Base-by-base conservation (phyloP, 1,140 invertebrate genomes). In the Scaptomyza pallida region DNA sequence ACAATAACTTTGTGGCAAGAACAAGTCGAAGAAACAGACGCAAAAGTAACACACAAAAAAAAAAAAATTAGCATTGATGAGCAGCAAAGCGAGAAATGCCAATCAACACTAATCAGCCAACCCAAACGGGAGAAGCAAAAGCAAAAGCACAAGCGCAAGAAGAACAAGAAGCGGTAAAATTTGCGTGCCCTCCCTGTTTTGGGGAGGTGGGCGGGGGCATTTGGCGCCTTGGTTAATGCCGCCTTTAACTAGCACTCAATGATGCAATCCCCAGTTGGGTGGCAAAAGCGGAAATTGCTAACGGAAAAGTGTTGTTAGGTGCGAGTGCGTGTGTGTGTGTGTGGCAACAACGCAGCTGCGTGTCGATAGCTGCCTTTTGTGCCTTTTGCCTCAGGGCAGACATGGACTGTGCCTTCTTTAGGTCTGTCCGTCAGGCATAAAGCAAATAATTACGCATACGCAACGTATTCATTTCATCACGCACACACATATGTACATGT, bases 41-140 rank as follows among this genome's bases (percentile, higher is more conserved):
- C 12, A n/a, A 8, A 45, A 21, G n/a, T 57, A 62, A 48, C 47
- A 50, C 56, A 56, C 62, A 82, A 86, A 81, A 88, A 86, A 65
- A 82, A 86, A 81, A 88, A 86, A 88, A 86, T 86, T 89, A 89
- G 85, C 85, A 89, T 89, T 89, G 86, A 89, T 89, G 86, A 89
- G 85, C 81, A 86, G 71, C 82, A 81, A 88, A 78, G 86, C 80
- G 81, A 89, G 70, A 89, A 89, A 89, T 82, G 85, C 80, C 86
- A 89, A 89, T 89, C 86, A 89, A 85, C 86, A 89, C 86, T 89
- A 89, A 89, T 89, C 86, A 89, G 86, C 57, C 61, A n/a, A n/a
- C 33, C 35, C 33, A 10, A 54, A 75, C 75, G 3, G 33, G 33
- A n/a, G 33, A 37, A 37, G 12, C n/a, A 37, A 0, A 37, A 35